Percentiles rank a stretch among this genome's conserved stretches.
Conservation (phyloP, 1,140 invertebrate species). For the Rhagoletis pomonella region DNA sequence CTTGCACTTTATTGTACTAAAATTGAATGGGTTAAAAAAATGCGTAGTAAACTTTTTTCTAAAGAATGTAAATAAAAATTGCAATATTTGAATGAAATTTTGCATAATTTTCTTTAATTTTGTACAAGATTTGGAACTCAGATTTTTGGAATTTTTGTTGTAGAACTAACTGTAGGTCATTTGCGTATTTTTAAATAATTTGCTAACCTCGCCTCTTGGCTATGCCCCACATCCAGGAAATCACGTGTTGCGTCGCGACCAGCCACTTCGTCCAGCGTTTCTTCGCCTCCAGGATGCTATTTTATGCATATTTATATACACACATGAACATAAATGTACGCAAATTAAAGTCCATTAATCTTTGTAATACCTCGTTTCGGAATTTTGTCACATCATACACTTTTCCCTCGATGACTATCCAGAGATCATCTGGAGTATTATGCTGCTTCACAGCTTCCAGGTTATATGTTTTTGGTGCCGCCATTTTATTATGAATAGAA, state of each 20-base stretch:
- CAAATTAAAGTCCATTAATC: background rate
- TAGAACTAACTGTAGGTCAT: background rate
- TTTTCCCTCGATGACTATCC: slow-evolving; percentile 80
- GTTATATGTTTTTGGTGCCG: slow-evolving; percentile 67
- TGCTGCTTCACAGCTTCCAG: slow-evolving; percentile 77
- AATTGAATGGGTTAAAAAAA: no score
- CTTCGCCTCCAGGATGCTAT: slow-evolving; percentile 91
- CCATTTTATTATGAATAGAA: slow-evolving; percentile 5
- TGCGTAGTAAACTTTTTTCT: no score
- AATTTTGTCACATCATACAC: slow-evolving; percentile 82
- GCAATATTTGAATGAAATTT: no score
- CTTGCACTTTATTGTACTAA: no score
- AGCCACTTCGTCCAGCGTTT: slow-evolving; percentile 84
- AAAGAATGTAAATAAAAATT: no score
- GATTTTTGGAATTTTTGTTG: no score
- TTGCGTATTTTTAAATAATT: background rate
- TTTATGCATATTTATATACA: slow-evolving; percentile 54
- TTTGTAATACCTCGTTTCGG: slow-evolving; percentile 77
- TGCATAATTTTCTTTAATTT: no score
- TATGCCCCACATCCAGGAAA: slow-evolving; percentile 93
- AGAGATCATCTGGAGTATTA: slow-evolving; percentile 75
- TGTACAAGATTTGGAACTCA: no score
- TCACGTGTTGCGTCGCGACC: slow-evolving; percentile 85
- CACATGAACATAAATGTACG: slow-evolving; percentile 8
- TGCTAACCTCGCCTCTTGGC: slow-evolving; percentile 82